Percentiles rank a stretch among this genome's conserved stretches.
Evolutionary conservation across 2,888 invertebrate genomes (phyloP).

Genomic region (Phortica magna): DNA sequence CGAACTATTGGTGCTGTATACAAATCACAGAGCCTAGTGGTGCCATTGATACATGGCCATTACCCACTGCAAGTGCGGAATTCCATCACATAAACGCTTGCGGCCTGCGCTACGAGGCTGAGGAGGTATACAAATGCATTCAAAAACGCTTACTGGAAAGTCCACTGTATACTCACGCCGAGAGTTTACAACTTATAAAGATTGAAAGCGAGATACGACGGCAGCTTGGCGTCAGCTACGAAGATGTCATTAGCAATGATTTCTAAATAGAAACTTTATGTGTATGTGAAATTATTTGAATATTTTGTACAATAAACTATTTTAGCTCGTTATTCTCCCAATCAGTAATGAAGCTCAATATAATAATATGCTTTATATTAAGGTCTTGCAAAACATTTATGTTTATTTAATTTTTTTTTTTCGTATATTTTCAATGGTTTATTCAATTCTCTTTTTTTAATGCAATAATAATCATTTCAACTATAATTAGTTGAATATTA

Average conservation of each 20-base stretch:
- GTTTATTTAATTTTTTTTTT: neutral
- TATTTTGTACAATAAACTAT: no score
- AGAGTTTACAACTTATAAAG: slow-evolving; percentile 83
- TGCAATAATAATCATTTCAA: neutral
- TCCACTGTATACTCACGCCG: slow-evolving; percentile 82
- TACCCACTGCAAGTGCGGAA: slow-evolving; percentile 80
- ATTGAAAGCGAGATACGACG: slow-evolving; percentile 84
- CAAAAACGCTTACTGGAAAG: slow-evolving; percentile 84
- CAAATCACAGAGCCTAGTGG: slow-evolving; percentile 81
- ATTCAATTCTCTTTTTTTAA: neutral
- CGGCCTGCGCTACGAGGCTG: slow-evolving; percentile 86
- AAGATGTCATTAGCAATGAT: slow-evolving; percentile 54
- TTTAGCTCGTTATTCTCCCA: no score
- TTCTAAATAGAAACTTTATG: neutral
- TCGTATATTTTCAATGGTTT: slow-evolving; percentile 3
- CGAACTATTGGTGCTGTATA: slow-evolving; percentile 76
- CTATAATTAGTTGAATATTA: neutral
- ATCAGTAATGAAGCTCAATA: slow-evolving; percentile 14
- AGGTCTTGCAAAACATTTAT: neutral
- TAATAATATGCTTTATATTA: slow-evolving; percentile 21
- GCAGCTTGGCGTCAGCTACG: slow-evolving; percentile 83
- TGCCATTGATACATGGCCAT: slow-evolving; percentile 80
- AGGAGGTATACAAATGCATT: slow-evolving; percentile 86
- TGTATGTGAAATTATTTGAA: neutral
- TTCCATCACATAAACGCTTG: slow-evolving; percentile 85